A percentile compares a stretch with the other conserved stretches of the same genome.
Conservation (phyloP, 2,113 vertebrate genomes). For the Ictalurus furcatus region DNA sequence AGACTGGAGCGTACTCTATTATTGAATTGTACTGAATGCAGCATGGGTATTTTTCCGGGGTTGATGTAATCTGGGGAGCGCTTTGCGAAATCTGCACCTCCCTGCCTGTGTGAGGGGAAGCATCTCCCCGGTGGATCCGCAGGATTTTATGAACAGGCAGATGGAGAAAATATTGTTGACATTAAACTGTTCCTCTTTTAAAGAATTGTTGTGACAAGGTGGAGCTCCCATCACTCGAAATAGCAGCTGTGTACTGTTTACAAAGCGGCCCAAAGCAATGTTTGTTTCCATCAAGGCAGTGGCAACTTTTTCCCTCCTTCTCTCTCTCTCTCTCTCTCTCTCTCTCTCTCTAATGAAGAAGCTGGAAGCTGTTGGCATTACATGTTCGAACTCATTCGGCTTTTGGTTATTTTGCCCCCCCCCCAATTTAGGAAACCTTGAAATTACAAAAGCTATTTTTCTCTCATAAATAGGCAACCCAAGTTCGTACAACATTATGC, state of each 20-base stretch:
- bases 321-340: conserved; percentile 50
- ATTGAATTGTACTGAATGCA: conserved; percentile 45
- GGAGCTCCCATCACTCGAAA: conserved; percentile 77
- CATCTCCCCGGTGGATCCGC: conserved; percentile 68
- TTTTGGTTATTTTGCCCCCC: conserved; percentile 44
- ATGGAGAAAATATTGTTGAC: conserved; percentile 79
- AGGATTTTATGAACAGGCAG: conserved; percentile 73
- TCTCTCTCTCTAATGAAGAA: conserved; percentile 60
- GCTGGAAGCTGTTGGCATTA: conserved; percentile 62
- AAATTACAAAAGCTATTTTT: not conserved
- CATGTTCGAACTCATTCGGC: conserved; percentile 62
- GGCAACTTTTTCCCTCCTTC: conserved; percentile 63
- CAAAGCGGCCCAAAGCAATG: conserved; percentile 74
- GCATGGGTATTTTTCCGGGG: conserved; percentile 52
- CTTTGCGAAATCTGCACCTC: conserved; percentile 59
- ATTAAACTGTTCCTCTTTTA: conserved; percentile 80
- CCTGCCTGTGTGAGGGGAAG: conserved; percentile 56
- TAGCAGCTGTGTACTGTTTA: conserved; percentile 76
- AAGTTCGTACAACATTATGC: conserved; percentile 31
- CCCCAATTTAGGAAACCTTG: conserved; percentile 36
- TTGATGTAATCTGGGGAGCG: conserved; percentile 69
- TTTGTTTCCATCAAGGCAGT: conserved; percentile 73
- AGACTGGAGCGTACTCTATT: conserved; percentile 53
- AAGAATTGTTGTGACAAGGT: conserved; percentile 80
- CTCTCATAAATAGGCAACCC: conserved; percentile 6